Conservation (phyloP, 1,140 invertebrate species). For the Battus philenor region DNA sequence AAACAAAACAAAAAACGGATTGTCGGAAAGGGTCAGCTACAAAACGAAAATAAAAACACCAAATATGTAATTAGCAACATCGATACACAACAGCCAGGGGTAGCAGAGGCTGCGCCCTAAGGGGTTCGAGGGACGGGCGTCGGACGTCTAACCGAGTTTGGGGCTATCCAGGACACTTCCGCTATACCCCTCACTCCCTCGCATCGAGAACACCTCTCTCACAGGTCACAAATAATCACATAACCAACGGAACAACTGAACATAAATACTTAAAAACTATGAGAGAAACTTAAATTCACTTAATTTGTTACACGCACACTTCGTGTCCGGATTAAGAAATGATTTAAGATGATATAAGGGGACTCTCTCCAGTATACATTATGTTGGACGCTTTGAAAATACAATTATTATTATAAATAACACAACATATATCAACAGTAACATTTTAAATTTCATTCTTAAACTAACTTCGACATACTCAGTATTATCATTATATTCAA, state of each 20-base stretch:
- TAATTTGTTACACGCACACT: constrained; percentile 47
- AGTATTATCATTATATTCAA: too few relatives aligned
- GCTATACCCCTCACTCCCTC: constrained; percentile 74
- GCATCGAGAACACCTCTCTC: constrained; percentile 75
- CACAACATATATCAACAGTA: constrained; percentile 16
- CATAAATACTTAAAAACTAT: constrained; percentile 61
- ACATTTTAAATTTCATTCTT: too few relatives aligned
- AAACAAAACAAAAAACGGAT: constrained; percentile 35
- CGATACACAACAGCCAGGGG: constrained; percentile 73
- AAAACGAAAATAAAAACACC: constrained; percentile 64
- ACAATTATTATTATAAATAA: constrained; percentile 31
- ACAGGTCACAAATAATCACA: constrained; percentile 72
- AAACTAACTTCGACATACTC: too few relatives aligned
- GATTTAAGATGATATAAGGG: constrained; percentile 29
- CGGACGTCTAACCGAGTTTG: constrained; percentile 63
- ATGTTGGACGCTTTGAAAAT: constrained; percentile 41
- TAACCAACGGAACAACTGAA: constrained; percentile 66
- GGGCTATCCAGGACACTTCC: constrained; percentile 69
- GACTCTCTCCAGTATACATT: constrained; percentile 32
- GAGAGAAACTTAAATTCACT: constrained; percentile 49
- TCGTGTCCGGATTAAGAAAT: constrained; percentile 38
- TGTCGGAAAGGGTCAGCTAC: constrained; percentile 48
- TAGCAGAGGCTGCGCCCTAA: constrained; percentile 73
- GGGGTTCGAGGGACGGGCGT: constrained; percentile 52
- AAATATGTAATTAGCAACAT: constrained; percentile 67